phyloP scores from a whole-genome alignment of 1,140 invertebrate genomes.

The Zophobas atratus region DNA sequence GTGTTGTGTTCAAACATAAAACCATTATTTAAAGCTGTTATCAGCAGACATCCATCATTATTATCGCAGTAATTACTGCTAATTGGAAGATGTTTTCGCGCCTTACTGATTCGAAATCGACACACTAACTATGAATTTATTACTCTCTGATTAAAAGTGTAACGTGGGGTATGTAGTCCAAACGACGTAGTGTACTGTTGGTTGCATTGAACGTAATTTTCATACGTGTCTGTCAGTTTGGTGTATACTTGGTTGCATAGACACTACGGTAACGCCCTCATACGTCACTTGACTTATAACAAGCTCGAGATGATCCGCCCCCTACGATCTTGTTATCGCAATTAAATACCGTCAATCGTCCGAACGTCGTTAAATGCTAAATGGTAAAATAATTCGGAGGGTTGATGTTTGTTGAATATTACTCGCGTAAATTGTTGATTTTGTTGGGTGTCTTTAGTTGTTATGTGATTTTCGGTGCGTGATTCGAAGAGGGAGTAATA shows the following conservation, averaged over 20 bases:
- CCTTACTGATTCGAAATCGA: too few species aligned
- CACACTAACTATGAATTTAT: too few species aligned
- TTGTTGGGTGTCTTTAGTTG: conserved; percentile 17
- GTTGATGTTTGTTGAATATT: conserved; percentile 35
- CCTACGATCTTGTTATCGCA: conserved; percentile 26
- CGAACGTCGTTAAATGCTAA: conserved; percentile 30
- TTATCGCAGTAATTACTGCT: too few species aligned
- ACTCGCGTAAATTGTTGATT: conserved; percentile 7
- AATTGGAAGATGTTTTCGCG: too few species aligned
- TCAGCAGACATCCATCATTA: too few species aligned
- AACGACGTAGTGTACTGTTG: not conserved
- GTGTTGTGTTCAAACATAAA: too few species aligned
- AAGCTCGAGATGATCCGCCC: conserved; percentile 30
- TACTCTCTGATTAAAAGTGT: too few species aligned
- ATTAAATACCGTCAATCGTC: conserved; percentile 38
- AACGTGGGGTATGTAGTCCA: not conserved
- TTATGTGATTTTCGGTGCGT: conserved; percentile 46
- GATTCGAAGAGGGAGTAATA: conserved; percentile 35
- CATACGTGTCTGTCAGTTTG: too few species aligned
- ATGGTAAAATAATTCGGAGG: conserved; percentile 24
- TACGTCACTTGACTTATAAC: conserved; percentile 24
- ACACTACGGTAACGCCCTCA: conserved; percentile 9
- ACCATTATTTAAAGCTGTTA: too few species aligned
- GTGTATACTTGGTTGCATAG: conserved; percentile 8
- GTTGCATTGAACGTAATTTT: not conserved